A percentile compares a stretch with the other conserved stretches of the same genome.
Evolutionary conservation across 2,113 vertebrate species (phyloP).

Genomic region (Rhagologus leucostigma): DNA sequence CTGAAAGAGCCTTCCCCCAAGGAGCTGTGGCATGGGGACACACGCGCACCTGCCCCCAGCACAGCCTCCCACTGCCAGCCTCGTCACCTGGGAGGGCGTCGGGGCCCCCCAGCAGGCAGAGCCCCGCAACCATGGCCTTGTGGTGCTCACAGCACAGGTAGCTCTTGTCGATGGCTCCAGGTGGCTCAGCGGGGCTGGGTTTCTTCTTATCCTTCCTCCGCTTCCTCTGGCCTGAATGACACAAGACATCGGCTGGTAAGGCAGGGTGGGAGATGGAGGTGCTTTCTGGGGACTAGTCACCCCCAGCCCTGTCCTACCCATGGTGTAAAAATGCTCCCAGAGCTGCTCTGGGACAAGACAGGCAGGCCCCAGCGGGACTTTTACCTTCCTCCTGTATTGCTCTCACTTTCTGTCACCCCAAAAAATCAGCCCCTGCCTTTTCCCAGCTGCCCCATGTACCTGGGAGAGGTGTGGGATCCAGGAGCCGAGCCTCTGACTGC

Average conservation of each 20-base stretch:
- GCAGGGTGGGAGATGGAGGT: neutral
- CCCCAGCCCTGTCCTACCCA: neutral
- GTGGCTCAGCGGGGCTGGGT: neutral
- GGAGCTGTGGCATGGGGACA: neutral
- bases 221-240: conserved; percentile 78
- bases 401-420: neutral
- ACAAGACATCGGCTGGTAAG: neutral
- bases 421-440: neutral
- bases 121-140: conserved; percentile 89
- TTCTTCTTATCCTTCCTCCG: conserved; percentile 84
- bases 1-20: neutral
- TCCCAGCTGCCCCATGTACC: conserved; percentile 10
- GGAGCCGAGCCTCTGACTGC: conserved; percentile 89
- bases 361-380: neutral
- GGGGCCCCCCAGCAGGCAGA: conserved; percentile 77
- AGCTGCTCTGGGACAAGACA: neutral
- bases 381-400: neutral
- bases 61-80: neutral
- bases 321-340: rapidly evolving
- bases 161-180: conserved; percentile 77
- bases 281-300: neutral
- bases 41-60: rapidly evolving
- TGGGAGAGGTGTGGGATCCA: conserved; percentile 20
- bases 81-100: conserved; percentile 67
- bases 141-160: conserved; percentile 95